These are phyloP conservation scores for Leptosomus discolor DNA, from an alignment of 2,113 vertebrate species.

Conservation along the genomic window DNA sequence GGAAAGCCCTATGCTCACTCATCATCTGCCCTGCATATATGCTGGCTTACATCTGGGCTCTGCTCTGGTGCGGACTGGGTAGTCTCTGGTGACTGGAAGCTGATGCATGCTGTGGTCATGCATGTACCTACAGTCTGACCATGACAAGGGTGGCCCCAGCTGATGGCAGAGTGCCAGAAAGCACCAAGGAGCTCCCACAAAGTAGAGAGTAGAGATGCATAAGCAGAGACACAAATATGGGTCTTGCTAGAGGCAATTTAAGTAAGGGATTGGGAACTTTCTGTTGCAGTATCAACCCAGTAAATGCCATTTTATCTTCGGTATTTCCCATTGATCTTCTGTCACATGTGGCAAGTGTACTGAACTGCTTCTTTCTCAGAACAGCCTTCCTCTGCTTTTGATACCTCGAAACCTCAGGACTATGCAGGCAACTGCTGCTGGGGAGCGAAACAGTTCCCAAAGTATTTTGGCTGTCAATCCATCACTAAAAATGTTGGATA, in stretches of 20 bases:
- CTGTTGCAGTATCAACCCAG: not conserved
- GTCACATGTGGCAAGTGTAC: not conserved
- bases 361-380: not conserved
- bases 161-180: not conserved
- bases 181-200: not conserved
- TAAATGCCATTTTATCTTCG: not conserved
- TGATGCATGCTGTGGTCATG: not conserved
- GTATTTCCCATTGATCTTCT: not conserved
- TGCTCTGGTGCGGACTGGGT: accelerated
- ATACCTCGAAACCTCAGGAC: not conserved
- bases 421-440: not conserved
- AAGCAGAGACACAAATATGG: not conserved
- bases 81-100: not conserved
- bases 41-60: not conserved
- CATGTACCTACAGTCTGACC: not conserved
- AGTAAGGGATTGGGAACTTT: not conserved
- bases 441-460: not conserved
- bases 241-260: not conserved
- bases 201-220: not conserved
- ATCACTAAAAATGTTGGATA: not conserved
- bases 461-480: not conserved
- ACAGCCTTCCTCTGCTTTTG: not conserved
- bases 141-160: not conserved
- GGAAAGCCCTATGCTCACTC: not conserved
- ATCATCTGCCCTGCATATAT: not conserved